Evolutionary conservation across 1,140 invertebrate species (phyloP).

Genomic region (Drosophila mojavensis): DNA sequence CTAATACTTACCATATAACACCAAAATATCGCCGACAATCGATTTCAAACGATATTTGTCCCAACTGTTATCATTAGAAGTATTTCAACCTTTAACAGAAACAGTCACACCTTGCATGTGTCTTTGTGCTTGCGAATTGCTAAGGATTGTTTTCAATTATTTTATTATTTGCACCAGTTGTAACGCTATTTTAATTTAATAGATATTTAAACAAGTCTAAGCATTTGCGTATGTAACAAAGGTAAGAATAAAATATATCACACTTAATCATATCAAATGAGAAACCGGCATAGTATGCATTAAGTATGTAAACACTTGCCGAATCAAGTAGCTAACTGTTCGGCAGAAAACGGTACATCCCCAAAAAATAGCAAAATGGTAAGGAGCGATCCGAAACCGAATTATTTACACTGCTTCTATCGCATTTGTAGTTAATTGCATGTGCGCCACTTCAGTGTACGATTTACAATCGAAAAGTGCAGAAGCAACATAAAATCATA

Average conservation of each 20-base stretch:
- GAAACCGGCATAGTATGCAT: not conserved
- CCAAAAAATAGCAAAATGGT: slow-evolving; percentile 2
- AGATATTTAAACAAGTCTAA: too few species aligned
- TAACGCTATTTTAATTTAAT: not conserved
- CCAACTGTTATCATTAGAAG: not conserved
- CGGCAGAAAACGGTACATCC: slow-evolving; percentile 15
- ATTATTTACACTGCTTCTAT: not conserved
- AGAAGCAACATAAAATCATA: not conserved
- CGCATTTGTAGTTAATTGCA: not conserved
- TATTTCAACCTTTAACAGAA: not conserved
- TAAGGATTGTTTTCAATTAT: too few species aligned
- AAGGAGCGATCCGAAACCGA: not conserved
- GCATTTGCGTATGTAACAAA: too few species aligned
- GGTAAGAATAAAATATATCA: too few species aligned
- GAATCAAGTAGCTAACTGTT: not conserved
- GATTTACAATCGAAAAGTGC: not conserved
- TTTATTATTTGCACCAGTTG: not conserved
- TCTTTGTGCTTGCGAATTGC: not conserved
- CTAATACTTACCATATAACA: too few species aligned
- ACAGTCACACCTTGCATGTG: not conserved
- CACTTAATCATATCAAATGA: too few species aligned
- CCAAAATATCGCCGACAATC: not conserved
- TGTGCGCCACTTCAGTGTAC: slow-evolving; percentile 3
- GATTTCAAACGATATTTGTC: not conserved
- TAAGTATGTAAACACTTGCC: not conserved